Evolutionary conservation across 2,888 invertebrate genomes (phyloP), one percentile per base, ranked within the genome.

Genomic region (Agrypnus murinus): DNA sequence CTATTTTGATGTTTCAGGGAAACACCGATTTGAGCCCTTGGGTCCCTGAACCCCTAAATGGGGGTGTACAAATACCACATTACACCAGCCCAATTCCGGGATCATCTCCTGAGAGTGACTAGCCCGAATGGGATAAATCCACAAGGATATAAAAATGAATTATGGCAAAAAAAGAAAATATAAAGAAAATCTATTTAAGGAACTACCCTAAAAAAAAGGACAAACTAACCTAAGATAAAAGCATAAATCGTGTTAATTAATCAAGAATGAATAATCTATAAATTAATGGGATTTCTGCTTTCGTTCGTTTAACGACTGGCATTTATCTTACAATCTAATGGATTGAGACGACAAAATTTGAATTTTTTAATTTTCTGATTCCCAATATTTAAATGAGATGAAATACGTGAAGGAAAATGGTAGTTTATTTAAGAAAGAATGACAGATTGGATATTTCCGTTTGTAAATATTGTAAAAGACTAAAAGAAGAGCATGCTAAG

Each of bases 1-100:
- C 55, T 32, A n/a, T 32, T 5, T 55, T 12, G 4, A 14, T 36
- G 55, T 57, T 74, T 19, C 19, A 87, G 87, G 86, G 87, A 87
- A 84, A 87, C 87, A 80, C 87, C 86, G 84, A 87, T 87, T 81
- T 87, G 86, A 85, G 82, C 77, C 81, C 82, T 31, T 84, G 85
- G 84, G 79, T 80, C 75, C 84, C 85, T 71, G 84, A 85, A 75
- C 80, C 79, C 62, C 71, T 83, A 69, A 83, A 84, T 76, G 83
- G 84, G 69, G 81, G 81, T 67, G 76, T 80, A 64, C 80, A 79
- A 77, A 81, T 83, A 74, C 81, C 80, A 57, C 81, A 81, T 73
- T 83, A 80, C 77, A 78, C 82, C 65, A 83, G 80, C 78, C 83
- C 83, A 70, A 82, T 78, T 68, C 78, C 77, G 71, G 79, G 74